Conservation (phyloP, 2,888 invertebrate species). For the Calameuta filiformis region DNA sequence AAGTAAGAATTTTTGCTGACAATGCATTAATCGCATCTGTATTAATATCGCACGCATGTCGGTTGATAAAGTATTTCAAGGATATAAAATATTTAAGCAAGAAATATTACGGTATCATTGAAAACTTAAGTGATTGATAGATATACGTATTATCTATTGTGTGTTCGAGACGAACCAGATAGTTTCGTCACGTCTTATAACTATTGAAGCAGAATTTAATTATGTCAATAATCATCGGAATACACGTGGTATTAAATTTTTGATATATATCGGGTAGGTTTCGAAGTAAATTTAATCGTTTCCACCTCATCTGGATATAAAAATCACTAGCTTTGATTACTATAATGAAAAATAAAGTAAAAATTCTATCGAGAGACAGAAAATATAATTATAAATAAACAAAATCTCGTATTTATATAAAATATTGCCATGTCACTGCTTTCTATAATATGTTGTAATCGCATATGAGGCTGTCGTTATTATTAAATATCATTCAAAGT, state of each 20-base stretch:
- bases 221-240: constrained; percentile 29
- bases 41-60: not conserved
- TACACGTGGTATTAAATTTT: not conserved
- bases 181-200: constrained; percentile 19
- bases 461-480: not conserved
- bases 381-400: not conserved
- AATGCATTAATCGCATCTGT: not conserved
- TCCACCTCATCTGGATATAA: not conserved
- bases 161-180: not conserved
- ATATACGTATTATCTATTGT: not conserved
- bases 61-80: not conserved
- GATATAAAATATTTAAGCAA: not conserved
- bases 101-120: not conserved
- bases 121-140: not conserved
- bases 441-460: not conserved
- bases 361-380: not conserved
- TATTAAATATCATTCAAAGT: not conserved
- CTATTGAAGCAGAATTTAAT: constrained; percentile 32
- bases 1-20: not conserved
- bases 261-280: not conserved
- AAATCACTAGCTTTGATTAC: not conserved
- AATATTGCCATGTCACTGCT: not conserved
- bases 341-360: not conserved
- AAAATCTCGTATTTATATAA: not conserved
- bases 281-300: not conserved